Evolutionary conservation across 2,113 vertebrate species (phyloP), one percentile per base, ranked within the genome.

Genomic region (Archocentrus centrarchus): DNA sequence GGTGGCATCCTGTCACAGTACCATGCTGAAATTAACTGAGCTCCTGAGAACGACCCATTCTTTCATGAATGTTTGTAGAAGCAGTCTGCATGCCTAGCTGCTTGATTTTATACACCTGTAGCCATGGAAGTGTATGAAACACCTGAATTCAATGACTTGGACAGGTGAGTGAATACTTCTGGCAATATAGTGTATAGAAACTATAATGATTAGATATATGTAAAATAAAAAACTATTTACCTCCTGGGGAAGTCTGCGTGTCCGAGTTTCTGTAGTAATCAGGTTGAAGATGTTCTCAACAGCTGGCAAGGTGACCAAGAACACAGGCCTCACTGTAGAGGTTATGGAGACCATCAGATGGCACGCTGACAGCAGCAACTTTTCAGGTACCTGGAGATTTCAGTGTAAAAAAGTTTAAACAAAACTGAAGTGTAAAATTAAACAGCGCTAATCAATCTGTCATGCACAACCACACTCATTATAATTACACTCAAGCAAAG

Each of bases 261-360:
- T 95, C 70, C 97, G 97, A 80, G 95, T 96, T 64, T 98, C 97
- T 0, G 97, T 97, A 84, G 97, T 98, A 90, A 99, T 97, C 91
- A 97, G 96, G 93, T 96, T 98, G 93, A 99, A 99, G 59, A 99
- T 95, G 70, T 98, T 99, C 94, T 98, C 98, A 61, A 99, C 96
- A 2, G 97, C 97, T 7, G 97, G 97, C 91, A 99, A 94, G 76
- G 96, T 97, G 89, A 98, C 96, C 77, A 99, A 88, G 86, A 99
- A 99, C 84, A 99, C 97, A 0, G 98, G 98, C n/a, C 98, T 96
- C 84, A 99, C 98, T 0, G 98, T 99, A 32, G 98, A 97, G 37
- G 98, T 97, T 76, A 99, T 92, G 20, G 98, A 99, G 77, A 99
- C 97, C 59, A 98, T 94, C 55, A 99, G 93, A 93, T 99, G 97